phyloP scores from a whole-genome alignment of 2,888 invertebrate genomes.

The Strigamia maritima region DNA sequence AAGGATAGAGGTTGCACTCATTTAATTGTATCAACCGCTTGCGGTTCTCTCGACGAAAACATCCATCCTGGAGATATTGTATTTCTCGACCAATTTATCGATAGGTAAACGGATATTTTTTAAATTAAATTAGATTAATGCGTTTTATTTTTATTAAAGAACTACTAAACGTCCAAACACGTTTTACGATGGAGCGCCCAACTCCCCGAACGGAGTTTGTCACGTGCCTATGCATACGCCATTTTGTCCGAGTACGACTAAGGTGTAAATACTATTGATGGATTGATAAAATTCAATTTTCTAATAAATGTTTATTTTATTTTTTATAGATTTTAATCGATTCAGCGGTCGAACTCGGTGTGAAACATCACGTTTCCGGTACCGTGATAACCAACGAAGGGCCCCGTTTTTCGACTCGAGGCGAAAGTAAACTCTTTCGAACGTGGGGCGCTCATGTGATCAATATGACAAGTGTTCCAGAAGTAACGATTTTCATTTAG shows the following conservation, averaged over 20 bases:
- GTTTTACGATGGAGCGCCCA: conserved; percentile 75
- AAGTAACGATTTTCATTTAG: too few relatives aligned
- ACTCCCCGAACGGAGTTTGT: conserved; percentile 69
- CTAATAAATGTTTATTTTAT: too few relatives aligned
- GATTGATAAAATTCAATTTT: neutral
- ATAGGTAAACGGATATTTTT: conserved; percentile 58
- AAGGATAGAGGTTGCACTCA: conserved; percentile 84
- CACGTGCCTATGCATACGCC: conserved; percentile 91
- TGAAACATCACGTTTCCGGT: conserved; percentile 61
- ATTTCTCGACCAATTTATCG: conserved; percentile 69
- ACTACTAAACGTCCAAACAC: conserved; percentile 67
- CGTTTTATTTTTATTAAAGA: conserved; percentile 56
- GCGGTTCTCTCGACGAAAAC: conserved; percentile 83
- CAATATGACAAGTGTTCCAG: conserved; percentile 97
- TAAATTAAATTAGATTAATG: too few relatives aligned
- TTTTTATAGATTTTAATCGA: conserved; percentile 59
- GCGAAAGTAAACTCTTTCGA: conserved; percentile 83
- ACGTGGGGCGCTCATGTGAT: conserved; percentile 87
- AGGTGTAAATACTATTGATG: conserved; percentile 45
- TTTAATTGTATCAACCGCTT: conserved; percentile 87
- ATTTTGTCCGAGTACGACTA: conserved; percentile 71
- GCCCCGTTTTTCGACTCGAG: conserved; percentile 84
- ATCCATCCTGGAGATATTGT: conserved; percentile 86
- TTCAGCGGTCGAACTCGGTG: conserved; percentile 63
- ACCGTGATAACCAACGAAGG: conserved; percentile 83